These are phyloP conservation scores for Pseudochirops corinnae DNA, from an alignment of 2,797 vertebrate species.

Conservation along the genomic window DNA sequence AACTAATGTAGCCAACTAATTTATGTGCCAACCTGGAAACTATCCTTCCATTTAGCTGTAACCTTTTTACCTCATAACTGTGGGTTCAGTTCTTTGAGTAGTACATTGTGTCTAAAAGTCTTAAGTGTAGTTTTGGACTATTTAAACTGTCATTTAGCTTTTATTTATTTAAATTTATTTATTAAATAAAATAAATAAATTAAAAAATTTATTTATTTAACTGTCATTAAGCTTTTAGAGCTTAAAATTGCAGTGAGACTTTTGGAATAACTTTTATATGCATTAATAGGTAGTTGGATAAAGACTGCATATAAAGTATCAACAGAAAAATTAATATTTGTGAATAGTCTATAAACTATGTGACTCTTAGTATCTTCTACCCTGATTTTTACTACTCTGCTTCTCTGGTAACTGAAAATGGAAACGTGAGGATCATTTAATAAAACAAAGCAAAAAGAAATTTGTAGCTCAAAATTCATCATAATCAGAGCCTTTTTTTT, in stretches of 20 bases:
- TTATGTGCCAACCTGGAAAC: background rate
- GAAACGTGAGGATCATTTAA: background rate
- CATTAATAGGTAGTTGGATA: background rate
- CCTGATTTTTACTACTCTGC: background rate
- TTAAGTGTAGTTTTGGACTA: background rate
- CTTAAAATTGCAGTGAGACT: background rate
- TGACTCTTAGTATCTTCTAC: background rate
- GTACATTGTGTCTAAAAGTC: background rate
- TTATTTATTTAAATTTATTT: no score
- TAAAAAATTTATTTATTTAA: no score
- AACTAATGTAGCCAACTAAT: background rate
- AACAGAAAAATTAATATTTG: background rate
- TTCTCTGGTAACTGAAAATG: background rate
- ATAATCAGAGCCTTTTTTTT: background rate
- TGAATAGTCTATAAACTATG: background rate
- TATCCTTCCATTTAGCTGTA: background rate
- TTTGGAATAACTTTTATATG: background rate
- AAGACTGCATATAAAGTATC: background rate
- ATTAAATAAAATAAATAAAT: no score
- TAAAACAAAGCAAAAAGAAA: background rate
- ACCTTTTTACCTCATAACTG: background rate
- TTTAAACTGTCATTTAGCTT: background rate
- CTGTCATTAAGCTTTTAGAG: background rate
- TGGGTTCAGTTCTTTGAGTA: background rate
- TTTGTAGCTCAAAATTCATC: background rate